phyloP scores from a whole-genome alignment of 2,888 invertebrate species.

The Steinernema carpocapsae region DNA sequence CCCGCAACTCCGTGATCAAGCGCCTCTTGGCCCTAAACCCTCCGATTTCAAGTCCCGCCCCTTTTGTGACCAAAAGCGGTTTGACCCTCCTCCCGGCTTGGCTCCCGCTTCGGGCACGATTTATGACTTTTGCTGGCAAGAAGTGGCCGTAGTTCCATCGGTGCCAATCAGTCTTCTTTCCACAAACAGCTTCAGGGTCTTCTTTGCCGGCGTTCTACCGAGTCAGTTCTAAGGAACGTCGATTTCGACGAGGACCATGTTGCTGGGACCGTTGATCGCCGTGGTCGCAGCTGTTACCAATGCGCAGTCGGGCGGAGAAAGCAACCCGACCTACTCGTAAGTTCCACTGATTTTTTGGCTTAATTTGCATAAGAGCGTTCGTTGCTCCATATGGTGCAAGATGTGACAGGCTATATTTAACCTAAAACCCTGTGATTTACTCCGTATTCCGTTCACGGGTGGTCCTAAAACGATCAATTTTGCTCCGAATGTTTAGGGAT shows the following conservation, averaged over 20 bases:
- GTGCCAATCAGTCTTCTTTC: not conserved
- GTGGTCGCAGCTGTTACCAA: slow-evolving; percentile 27
- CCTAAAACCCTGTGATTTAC: no score
- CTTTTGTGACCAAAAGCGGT: not conserved
- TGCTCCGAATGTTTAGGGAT: no score
- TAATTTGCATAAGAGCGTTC: slow-evolving; percentile 23
- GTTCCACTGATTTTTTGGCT: not conserved
- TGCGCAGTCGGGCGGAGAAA: slow-evolving; percentile 18
- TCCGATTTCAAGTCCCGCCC: not conserved
- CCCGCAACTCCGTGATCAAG: not conserved
- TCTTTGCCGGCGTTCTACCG: no score
- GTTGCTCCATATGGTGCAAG: no score
- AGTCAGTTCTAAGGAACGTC: no score
- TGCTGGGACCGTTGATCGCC: slow-evolving; percentile 20
- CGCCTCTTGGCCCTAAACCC: not conserved
- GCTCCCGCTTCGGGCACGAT: not conserved
- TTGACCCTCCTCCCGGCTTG: slow-evolving; percentile 2
- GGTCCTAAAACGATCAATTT: no score
- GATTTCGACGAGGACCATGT: not conserved
- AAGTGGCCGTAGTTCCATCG: not conserved
- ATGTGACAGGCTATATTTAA: no score
- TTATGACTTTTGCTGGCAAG: not conserved
- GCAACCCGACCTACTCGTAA: slow-evolving; percentile 17
- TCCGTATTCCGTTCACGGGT: no score
- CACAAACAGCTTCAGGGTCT: no score